phyloP scores from a whole-genome alignment of 2,888 invertebrate genomes.

The Nysson spinosus region DNA sequence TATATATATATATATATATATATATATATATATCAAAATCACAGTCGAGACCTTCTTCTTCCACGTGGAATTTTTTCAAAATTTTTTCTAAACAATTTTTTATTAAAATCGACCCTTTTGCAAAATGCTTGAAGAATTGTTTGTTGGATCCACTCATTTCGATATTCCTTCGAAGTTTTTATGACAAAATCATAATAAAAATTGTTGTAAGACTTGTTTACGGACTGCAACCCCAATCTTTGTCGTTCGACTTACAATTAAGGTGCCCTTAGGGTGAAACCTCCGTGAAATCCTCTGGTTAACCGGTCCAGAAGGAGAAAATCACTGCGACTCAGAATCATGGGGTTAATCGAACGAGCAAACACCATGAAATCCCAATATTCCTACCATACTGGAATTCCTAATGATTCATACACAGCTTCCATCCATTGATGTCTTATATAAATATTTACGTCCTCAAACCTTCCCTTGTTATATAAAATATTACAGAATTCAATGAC shows the following conservation, averaged over 20 bases:
- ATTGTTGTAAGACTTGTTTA: background rate
- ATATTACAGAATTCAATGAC: background rate
- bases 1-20: too few relatives aligned
- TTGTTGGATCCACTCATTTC: too few relatives aligned
- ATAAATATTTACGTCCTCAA: constrained; percentile 4
- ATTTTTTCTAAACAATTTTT: too few relatives aligned
- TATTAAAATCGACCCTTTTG: too few relatives aligned
- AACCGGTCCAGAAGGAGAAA: constrained; percentile 53
- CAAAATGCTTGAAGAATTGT: too few relatives aligned
- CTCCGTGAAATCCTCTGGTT: constrained; percentile 29
- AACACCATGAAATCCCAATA: constrained; percentile 39
- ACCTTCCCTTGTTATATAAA: background rate
- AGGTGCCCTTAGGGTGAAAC: constrained; percentile 5
- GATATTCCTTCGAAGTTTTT: background rate
- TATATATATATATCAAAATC: too few relatives aligned
- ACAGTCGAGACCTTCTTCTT: too few relatives aligned
- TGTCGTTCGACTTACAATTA: background rate
- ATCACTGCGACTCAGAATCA: constrained; percentile 56
- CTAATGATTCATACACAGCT: constrained; percentile 53
- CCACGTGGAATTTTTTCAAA: too few relatives aligned
- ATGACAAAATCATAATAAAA: background rate
- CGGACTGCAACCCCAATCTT: too few relatives aligned
- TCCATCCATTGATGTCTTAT: background rate
- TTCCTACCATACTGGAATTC: constrained; percentile 51
- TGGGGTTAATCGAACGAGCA: constrained; percentile 56